Evolutionary conservation across 2,888 invertebrate species (phyloP), one percentile per base, ranked within the genome.

Genomic region (Cetonia aurata): DNA sequence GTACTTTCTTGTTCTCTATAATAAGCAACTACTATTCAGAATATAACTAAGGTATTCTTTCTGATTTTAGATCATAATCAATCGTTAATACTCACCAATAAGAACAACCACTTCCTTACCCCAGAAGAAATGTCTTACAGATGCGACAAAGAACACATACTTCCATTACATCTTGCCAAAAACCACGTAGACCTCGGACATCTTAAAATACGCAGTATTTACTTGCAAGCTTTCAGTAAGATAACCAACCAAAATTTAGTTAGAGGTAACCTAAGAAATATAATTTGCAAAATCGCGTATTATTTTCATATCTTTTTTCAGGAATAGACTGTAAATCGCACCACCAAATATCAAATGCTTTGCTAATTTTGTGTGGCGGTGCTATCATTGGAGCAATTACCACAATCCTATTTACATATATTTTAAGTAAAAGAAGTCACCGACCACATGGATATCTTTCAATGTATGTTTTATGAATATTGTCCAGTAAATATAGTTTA

Each of bases 161-260:
- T 55, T 12, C 33, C 55, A 8, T 55, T 55, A 55, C 55, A 55
- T 33, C 37, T 25, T 12, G 31, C 13, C 6, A 31, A 33, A 55
- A 37, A 55, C 12, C 31, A 55, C 13, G 55, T 55, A 55, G 55
- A 55, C 25, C 31, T 55, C 12, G 55, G 55, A 13, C 31, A 55
- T 12, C 31, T 55, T 31, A 55, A 55, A n/a, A 33, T 55, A 12
- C 31, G 31, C 25, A 31, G 33, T 13, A 31, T 55, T 8, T 33
- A 13, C 13, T 33, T 55, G 10, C 55, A 55, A 33, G 55, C 55
- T n/a, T 55, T 55, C 31, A 13, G 55, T 33, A 31, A 55, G 3
- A 55, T 55, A 33, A 55, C 55, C 8, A 33, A 33, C 31, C 31
- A 33, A 55, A 31, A 55, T 13, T 19, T 33, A 31, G 55, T 31